Conservation (phyloP, 2,113 vertebrate genomes). For the Pelobates fuscus region DNA sequence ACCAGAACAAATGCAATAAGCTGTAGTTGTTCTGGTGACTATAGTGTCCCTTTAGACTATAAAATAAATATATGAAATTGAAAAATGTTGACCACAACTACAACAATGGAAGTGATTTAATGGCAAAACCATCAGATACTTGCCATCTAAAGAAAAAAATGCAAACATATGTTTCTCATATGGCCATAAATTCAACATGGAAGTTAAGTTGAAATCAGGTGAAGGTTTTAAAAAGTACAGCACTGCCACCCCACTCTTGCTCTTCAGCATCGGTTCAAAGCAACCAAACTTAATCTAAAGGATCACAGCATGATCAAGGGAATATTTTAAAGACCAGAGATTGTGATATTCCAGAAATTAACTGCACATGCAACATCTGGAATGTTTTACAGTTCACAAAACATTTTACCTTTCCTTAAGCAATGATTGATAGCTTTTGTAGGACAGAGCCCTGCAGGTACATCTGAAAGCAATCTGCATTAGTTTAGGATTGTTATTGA, state of each 20-base stretch:
- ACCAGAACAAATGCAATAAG: too few relatives aligned
- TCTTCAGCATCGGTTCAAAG: neutral
- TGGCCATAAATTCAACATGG: neutral
- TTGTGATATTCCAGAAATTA: neutral
- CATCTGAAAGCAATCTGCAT: constrained; percentile 21
- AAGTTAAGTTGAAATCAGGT: neutral
- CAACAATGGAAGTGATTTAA: too few relatives aligned
- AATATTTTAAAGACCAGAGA: neutral
- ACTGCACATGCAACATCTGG: neutral
- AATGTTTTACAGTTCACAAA: neutral
- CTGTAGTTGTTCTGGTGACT: too few relatives aligned
- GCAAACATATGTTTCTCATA: neutral
- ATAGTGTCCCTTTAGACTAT: too few relatives aligned
- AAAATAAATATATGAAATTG: too few relatives aligned
- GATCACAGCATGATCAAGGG: neutral
- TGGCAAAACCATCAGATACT: too few relatives aligned
- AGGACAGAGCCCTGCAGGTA: neutral
- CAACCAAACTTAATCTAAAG: neutral
- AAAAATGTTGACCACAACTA: too few relatives aligned
- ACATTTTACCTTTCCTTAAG: neutral
- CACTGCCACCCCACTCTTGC: neutral
- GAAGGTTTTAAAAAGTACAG: neutral
- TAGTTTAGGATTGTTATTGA: neutral
- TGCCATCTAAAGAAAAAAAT: neutral
- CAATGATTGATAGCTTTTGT: neutral